Evolutionary conservation across 2,797 vertebrate species (phyloP), one percentile per base, ranked within the genome.

Genomic region (Coreius guichenoti): DNA sequence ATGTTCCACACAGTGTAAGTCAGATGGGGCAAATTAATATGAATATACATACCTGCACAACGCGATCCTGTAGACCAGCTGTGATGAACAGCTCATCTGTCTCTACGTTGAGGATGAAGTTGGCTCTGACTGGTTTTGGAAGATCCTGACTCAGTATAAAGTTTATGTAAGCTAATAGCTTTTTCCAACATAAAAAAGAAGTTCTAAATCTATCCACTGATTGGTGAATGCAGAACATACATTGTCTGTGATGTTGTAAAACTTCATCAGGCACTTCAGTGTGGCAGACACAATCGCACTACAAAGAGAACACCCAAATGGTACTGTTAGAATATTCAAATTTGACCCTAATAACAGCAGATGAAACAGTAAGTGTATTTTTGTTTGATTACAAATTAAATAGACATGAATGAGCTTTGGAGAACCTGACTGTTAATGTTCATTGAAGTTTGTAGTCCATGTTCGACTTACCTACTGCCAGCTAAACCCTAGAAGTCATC

Each of bases 241-340:
- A 26, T 92, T 87, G 76, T 96, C 95, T 76, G 95, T 96, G 85
- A 97, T 93, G 92, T 96, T 96, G 93, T 96, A 96, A 92, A 96
- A 96, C 65, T 90, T 94, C 94, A 96, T 96, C 0, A 97, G 94
- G 87, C 95, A 96, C 91, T 96, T 96, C 33, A 96, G 89, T 8
- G 96, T 95, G 0, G 96, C 95, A 6, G 96, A 96, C 43, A 97
- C 95, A 13, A 97, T 96, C 54, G 96, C 96, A 85, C 96, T 97
- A 36, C 31, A 83, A 39, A 86, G 19, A 87, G 82, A 81, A 80
- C 45, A 77, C 21, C 51, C 74, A 39, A 77, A 17, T 17, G 51
- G 39, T 7, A 43, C 65, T 14, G n/a, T 80, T 58, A 87, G 43
- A 81, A 26, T 6, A 74, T 21, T 65, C 0, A 33, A 17, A 68